A percentile compares a stretch with the other conserved stretches of the same genome.
phyloP scores from a whole-genome alignment of 2,888 invertebrate genomes.

The Endotricha flammealis region DNA sequence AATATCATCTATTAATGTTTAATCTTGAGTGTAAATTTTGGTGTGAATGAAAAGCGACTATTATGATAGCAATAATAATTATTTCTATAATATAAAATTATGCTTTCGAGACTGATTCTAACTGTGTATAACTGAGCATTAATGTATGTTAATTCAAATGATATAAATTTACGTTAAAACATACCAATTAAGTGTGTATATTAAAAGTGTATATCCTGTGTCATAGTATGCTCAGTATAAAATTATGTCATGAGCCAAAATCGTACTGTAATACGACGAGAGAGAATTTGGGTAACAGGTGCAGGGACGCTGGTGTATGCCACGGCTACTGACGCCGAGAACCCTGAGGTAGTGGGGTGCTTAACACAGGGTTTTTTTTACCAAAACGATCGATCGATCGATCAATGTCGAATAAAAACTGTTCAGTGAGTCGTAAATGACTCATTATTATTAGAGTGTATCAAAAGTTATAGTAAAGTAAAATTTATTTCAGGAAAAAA shows the following conservation, averaged over 20 bases:
- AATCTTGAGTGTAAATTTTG: background rate
- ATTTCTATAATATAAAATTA: conserved; percentile 6
- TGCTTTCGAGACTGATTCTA: conserved; percentile 8
- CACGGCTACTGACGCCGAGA: conserved; percentile 27
- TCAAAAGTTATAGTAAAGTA: too few species aligned
- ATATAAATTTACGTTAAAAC: too few species aligned
- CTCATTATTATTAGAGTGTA: too few species aligned
- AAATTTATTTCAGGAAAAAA: too few species aligned
- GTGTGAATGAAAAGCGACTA: background rate
- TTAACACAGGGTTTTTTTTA: too few species aligned
- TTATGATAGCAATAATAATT: conserved; percentile 6
- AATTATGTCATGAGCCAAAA: conserved; percentile 17
- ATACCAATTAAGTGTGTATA: too few species aligned
- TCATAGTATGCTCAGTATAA: conserved; percentile 1
- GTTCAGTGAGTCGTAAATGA: too few species aligned
- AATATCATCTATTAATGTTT: background rate
- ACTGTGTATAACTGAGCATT: conserved; percentile 2
- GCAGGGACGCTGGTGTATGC: conserved; percentile 36
- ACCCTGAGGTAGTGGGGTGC: conserved; percentile 5
- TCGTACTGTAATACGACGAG: conserved; percentile 9
- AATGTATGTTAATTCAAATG: too few species aligned
- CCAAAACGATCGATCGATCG: too few species aligned
- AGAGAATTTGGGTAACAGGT: conserved; percentile 30
- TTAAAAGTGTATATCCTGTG: too few species aligned
- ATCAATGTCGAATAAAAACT: background rate